Evolutionary conservation across 2,113 vertebrate species (phyloP).

Genomic region (Cranoglanis bouderius): DNA sequence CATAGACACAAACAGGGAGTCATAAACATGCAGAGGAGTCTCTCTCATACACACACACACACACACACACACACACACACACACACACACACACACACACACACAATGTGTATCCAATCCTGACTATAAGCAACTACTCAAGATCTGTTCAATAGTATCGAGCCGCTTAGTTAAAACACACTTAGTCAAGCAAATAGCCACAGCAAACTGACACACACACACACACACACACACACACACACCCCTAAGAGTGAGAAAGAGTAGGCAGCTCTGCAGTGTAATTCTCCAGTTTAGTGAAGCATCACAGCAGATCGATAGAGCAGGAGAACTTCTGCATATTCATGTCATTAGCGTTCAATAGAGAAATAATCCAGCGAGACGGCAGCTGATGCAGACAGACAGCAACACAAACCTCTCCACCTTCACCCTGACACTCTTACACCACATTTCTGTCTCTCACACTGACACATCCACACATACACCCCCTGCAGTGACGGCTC

Average conservation of each 20-base stretch:
- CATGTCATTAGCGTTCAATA: conserved; percentile 60
- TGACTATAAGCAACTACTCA: conserved; percentile 67
- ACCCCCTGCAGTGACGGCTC: neutral
- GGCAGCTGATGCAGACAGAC: conserved; percentile 41
- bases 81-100: conserved; percentile 38
- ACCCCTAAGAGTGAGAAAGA: neutral
- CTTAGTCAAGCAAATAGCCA: conserved; percentile 37
- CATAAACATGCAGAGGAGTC: neutral
- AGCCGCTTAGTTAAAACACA: conserved; percentile 56
- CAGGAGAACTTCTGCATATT: conserved; percentile 67
- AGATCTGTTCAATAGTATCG: conserved; percentile 70
- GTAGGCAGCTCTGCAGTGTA: conserved; percentile 62
- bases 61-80: conserved; percentile 29
- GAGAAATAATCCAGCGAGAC: conserved; percentile 56
- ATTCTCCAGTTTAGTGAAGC: conserved; percentile 74
- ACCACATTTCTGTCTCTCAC: neutral
- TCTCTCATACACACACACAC: neutral
- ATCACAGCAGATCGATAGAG: conserved; percentile 73
- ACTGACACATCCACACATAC: neutral
- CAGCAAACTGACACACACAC: conserved; percentile 26
- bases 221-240: neutral
- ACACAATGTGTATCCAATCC: neutral
- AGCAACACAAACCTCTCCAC: conserved; percentile 22
- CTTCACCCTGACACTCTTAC: neutral
- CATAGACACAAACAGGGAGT: too few relatives aligned